Base-by-base conservation (phyloP, 30 jellyfish, hydroid and myxozoan species). In the Rhopilema esculentum region DNA sequence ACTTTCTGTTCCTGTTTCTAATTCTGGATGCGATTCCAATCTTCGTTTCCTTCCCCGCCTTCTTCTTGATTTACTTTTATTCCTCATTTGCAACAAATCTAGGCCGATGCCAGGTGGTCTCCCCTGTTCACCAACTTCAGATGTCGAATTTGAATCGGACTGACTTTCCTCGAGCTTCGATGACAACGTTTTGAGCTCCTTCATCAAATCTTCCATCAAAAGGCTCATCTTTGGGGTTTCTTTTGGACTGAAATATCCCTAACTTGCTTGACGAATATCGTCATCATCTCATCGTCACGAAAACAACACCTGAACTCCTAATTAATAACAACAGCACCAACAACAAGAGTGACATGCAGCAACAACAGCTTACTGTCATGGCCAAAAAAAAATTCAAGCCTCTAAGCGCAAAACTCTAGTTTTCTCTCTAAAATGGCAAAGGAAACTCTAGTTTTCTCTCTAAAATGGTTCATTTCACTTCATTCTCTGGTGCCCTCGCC, bases 121-220 rank as follows among this genome's bases (percentile, higher is more conserved):
- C 27, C 65, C 64, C 71, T 69, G 85, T 12, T 71, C 86, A 4
- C 84, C 66, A 22, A 49, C 85, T 17, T 75, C 93, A 20, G 89
- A 77, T 53, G 90, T 83, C 32, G 98, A 86, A 25, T 83, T 88
- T 21, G 97, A 67, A 28, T 88, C 98, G 8, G 93, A 82, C 28
- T 73, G 92, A 32, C 89, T 86, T 40, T 92, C 95, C 40, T 92
- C 86, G 4, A 87, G 77, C 53, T 83, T 49, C 7, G 98, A 87
- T 9, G 98, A 92, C 22, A 92, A 86, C 19, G 76, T 27, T 72
- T 82, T 89, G 48, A 94, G 85, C 68, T 94, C 97, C 72, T 83
- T 73, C 83, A 94, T 67, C 20, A 94, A 81, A 73, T 94, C 99
- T 52, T 94, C 99, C 99, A 94, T 94, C 88, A 86, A 53, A 33